Conservation (phyloP, 2,888 invertebrate genomes). For the Drosophila stalkeri region DNA sequence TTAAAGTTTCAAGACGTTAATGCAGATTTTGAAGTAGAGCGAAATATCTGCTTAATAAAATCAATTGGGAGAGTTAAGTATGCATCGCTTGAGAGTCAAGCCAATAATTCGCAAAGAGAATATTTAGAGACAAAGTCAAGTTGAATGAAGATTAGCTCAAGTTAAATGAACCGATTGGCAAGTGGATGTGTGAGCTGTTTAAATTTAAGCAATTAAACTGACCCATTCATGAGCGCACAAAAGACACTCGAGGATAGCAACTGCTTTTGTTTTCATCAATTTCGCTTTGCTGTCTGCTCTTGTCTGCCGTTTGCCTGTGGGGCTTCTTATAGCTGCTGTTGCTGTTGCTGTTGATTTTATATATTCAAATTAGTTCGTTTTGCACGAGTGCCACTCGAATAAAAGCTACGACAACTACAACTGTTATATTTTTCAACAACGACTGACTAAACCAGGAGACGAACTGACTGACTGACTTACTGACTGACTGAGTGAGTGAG, state of each 20-base stretch:
- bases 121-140: constrained; percentile 6
- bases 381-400: constrained; percentile 80
- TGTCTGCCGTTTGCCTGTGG: constrained; percentile 31
- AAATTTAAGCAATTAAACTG: constrained; percentile 62
- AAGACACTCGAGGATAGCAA: constrained; percentile 57
- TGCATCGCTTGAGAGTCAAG: not conserved
- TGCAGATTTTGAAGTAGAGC: not conserved
- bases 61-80: not conserved
- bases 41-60: not conserved
- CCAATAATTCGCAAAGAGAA: too few relatives aligned
- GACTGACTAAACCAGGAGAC: constrained; percentile 45
- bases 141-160: not conserved
- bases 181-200: constrained; percentile 20
- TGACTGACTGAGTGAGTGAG: constrained; percentile 36
- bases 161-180: constrained; percentile 34
- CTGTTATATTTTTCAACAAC: constrained; percentile 71
- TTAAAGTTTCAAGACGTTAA: not conserved
- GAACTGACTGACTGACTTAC: not conserved
- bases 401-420: constrained; percentile 59
- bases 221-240: constrained; percentile 50
- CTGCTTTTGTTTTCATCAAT: constrained; percentile 65
- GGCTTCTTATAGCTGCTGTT: not conserved
- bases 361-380: constrained; percentile 82
- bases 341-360: constrained; percentile 64
- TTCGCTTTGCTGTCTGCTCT: constrained; percentile 43